Percentiles rank a stretch among this genome's conserved stretches.
Conservation (phyloP, 2,888 invertebrate species). For the Melieria crassipennis region DNA sequence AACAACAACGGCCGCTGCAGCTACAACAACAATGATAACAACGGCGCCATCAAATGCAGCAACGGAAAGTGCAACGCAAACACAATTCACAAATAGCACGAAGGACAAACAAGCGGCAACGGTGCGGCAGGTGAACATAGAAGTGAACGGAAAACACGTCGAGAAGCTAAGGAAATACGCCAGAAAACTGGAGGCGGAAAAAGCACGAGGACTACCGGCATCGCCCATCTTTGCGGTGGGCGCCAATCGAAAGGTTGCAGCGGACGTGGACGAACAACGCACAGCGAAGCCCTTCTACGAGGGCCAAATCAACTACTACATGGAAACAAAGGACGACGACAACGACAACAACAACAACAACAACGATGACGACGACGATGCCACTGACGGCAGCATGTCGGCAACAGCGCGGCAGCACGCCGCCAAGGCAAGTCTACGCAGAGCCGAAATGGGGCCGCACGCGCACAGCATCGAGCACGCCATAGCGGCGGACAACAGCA, state of each 20-base stretch:
- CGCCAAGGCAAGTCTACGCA: constrained; percentile 22
- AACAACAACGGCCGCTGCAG: constrained; percentile 27
- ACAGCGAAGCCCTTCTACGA: constrained; percentile 57
- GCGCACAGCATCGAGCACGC: constrained; percentile 45
- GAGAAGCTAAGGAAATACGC: constrained; percentile 34
- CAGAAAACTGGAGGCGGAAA: constrained; percentile 38
- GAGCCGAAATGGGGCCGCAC: constrained; percentile 3
- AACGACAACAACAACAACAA: constrained; percentile 8
- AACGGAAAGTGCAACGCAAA: constrained; percentile 34
- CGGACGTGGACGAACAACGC: neutral
- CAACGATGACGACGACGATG: neutral
- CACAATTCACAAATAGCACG: constrained; percentile 23
- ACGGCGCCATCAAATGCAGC: constrained; percentile 17
- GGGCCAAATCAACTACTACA: constrained; percentile 60
- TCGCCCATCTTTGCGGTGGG: constrained; percentile 44
- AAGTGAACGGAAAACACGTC: constrained; percentile 14
- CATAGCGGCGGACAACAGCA: constrained; percentile 50
- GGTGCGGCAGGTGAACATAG: constrained; percentile 1
- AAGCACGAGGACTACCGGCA: constrained; percentile 41
- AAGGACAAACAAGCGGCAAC: constrained; percentile 14
- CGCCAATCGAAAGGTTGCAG: constrained; percentile 6
- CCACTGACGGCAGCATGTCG: neutral
- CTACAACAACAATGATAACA: constrained; percentile 15
- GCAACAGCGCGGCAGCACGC: neutral
- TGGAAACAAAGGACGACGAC: constrained; percentile 50